A percentile compares a stretch with the other conserved stretches of the same genome.
Evolutionary conservation across 2,113 vertebrate genomes (phyloP).

Genomic region (Dromiciops gliroides): DNA sequence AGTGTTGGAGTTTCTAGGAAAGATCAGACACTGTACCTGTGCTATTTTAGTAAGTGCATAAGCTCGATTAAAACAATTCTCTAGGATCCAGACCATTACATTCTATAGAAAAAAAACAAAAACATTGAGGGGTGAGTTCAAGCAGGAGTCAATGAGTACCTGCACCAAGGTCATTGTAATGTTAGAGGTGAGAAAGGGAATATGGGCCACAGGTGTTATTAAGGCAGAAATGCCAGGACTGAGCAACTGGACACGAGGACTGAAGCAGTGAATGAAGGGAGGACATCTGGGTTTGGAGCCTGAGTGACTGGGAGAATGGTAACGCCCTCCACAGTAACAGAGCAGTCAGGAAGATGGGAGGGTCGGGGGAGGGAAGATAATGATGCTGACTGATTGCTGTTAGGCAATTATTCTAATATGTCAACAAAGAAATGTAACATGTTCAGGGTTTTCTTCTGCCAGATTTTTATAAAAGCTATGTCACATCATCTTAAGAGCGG

Average conservation of each 20-base stretch:
- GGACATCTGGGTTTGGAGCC: neutral
- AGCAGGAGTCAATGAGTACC: neutral
- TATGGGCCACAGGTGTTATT: neutral
- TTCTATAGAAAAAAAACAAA: neutral
- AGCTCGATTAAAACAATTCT: neutral
- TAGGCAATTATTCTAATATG: neutral
- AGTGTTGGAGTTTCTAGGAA: neutral
- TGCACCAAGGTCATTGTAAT: neutral
- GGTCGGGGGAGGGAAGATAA: neutral
- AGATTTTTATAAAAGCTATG: neutral
- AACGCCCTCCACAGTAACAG: neutral
- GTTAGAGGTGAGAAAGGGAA: neutral
- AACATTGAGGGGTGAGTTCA: neutral
- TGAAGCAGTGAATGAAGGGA: neutral
- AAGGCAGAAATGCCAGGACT: neutral
- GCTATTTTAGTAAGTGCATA: neutral
- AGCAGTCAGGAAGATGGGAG: neutral
- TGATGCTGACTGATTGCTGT: neutral
- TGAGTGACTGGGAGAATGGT: neutral
- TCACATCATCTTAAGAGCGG: neutral
- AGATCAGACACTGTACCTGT: neutral
- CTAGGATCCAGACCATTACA: neutral
- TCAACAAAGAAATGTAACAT: neutral
- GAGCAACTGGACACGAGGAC: neutral
- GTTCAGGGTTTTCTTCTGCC: neutral